Evolutionary conservation across 2,797 vertebrate species (phyloP).

Genomic region (Distichodus sexfasciatus): DNA sequence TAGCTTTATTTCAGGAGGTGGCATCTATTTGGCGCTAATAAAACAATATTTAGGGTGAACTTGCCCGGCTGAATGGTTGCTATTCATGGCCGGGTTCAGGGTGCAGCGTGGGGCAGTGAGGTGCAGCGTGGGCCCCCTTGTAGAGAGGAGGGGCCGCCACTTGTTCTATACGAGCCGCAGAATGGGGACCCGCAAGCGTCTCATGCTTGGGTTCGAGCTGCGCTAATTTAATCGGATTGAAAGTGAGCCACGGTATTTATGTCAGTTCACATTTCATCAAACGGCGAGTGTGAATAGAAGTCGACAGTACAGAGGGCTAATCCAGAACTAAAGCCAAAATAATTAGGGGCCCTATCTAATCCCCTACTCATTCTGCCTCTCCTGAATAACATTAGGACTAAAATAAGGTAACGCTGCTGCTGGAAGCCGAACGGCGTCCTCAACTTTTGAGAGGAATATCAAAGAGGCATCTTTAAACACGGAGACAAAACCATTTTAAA

Average conservation of each 20-base stretch:
- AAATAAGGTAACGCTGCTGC: constrained; percentile 35
- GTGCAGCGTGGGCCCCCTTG: constrained; percentile 75
- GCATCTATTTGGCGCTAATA: constrained; percentile 84
- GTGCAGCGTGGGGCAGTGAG: constrained; percentile 74
- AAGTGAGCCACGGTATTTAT: constrained; percentile 83
- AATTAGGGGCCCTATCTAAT: constrained; percentile 87
- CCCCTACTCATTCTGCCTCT: constrained; percentile 79
- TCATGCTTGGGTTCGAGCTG: constrained; percentile 80
- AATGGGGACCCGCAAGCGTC: constrained; percentile 77
- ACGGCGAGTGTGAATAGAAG: constrained; percentile 73
- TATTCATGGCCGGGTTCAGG: constrained; percentile 82
- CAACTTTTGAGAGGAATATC: no score
- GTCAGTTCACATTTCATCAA: constrained; percentile 88
- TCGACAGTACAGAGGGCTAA: constrained; percentile 80
- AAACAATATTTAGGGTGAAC: constrained; percentile 89
- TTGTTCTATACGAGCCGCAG: constrained; percentile 67
- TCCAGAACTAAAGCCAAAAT: constrained; percentile 90
- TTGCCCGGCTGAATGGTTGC: constrained; percentile 75
- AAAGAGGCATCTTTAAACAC: constrained; percentile 13
- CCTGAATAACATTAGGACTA: constrained; percentile 67
- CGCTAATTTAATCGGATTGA: constrained; percentile 84
- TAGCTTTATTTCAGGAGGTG: constrained; percentile 76
- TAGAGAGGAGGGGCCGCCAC: constrained; percentile 75
- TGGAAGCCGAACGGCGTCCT: no score
- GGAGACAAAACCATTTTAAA: neutral